Base-by-base conservation (phyloP, 35 echinoderm and acorn worm genomes). In the Chiridota heheva region DNA sequence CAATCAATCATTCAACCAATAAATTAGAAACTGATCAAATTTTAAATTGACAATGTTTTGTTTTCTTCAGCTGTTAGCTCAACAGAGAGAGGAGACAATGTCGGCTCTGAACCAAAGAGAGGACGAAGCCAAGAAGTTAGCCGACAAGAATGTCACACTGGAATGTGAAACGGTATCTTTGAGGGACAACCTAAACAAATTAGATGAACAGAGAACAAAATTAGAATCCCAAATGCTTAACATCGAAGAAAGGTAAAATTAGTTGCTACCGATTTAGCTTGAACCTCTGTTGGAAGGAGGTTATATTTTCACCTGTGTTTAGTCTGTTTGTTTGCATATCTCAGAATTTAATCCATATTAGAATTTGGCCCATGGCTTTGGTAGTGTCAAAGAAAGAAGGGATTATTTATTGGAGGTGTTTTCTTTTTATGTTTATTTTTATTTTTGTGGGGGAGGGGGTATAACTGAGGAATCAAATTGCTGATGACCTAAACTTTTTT, bases 141-240 rank as follows among this genome's bases (percentile, higher is more conserved):
- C 77, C 10, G 84, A 63, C 60, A 72, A 87, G 35, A 96, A 96
- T 72, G 47, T 91, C 29, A 83, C 82, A 3, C 72, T 96, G 37
- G 82, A 47, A 27, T 72, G 72, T 3, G 73, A 85, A 36, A 97
- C 93, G 6, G 61, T 72, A 22, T 40, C 78, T 41, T 55, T 97
- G 71, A 91, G 84, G 51, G 79, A 87, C 29, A 90, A 91, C 64
- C 58, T 97, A 30, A 65, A 87, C 37, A 56, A 44, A 41, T 91
- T 97, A 44, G 88, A 97, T 41, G 73, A 91, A 57, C 63, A 86
- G 55, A 97, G 82, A 13, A 84, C 70, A 44, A 47, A 87, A 29
- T 34, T 97, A n/a, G 84, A 97, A 63, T 20, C 63, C 4, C 84
- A 91, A 56, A 78, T 88, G 34, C 37, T 61, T 22, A 55, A 88